Percentiles rank a stretch among this genome's conserved stretches.
Evolutionary conservation across 2,113 vertebrate species (phyloP).

Genomic region (Anser cygnoides): DNA sequence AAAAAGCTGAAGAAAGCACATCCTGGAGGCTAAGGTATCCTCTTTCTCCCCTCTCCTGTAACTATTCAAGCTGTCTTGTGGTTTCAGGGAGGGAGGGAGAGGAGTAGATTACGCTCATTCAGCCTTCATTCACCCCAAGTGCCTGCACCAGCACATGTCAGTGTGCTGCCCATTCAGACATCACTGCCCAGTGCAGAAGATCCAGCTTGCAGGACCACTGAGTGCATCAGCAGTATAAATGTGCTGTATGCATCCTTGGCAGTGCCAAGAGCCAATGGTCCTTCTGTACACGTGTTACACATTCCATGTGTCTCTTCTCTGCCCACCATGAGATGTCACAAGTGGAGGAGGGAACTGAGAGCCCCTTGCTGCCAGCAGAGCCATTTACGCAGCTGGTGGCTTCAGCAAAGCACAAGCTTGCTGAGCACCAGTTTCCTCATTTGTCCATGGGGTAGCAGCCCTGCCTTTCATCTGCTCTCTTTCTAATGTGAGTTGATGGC

Average conservation of each 20-base stretch:
- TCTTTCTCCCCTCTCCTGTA: neutral
- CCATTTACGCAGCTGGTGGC: neutral
- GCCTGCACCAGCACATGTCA: neutral
- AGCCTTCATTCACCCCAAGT: neutral
- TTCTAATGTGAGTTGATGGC: neutral
- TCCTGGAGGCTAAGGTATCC: neutral
- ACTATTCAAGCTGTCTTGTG: neutral
- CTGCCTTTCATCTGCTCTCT: neutral
- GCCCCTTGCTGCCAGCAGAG: neutral
- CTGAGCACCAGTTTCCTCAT: neutral
- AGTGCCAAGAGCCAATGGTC: neutral
- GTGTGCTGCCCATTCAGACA: neutral
- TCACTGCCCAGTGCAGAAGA: neutral
- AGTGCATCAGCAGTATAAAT: neutral
- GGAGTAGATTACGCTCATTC: neutral
- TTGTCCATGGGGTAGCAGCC: neutral
- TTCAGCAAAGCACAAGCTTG: fast-evolving
- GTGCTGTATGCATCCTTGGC: neutral
- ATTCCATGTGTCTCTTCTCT: fast-evolving
- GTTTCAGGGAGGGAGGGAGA: neutral
- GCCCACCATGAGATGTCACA: neutral
- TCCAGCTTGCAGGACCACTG: neutral
- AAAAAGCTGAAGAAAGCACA: neutral
- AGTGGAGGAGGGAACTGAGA: neutral
- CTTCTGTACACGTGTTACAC: neutral